Conservation (phyloP, 2,888 invertebrate species). For the Plagodis dolabraria region DNA sequence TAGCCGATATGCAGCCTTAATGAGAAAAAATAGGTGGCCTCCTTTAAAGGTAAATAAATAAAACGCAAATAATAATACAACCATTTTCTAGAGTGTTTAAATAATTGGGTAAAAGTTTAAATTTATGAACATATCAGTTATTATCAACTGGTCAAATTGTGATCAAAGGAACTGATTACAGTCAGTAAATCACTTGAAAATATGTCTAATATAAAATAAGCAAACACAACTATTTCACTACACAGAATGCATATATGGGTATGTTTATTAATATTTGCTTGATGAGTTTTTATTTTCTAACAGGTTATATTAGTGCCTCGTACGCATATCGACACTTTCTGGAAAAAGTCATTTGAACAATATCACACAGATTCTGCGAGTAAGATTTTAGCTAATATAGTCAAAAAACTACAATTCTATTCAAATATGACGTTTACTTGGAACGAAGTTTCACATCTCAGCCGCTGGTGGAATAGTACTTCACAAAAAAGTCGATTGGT, state of each 20-base stretch:
- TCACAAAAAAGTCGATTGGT: constrained; percentile 64
- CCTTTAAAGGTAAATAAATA: constrained; percentile 58
- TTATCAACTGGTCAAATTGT: no score
- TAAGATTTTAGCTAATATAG: constrained; percentile 65
- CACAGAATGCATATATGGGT: no score
- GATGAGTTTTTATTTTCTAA: not conserved
- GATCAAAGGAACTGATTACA: no score
- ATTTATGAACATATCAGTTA: no score
- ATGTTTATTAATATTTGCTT: no score
- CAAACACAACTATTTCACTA: no score
- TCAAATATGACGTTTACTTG: constrained; percentile 69
- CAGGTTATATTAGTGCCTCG: constrained; percentile 73
- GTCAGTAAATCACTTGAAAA: no score
- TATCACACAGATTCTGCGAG: constrained; percentile 63
- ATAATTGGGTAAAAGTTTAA: no score
- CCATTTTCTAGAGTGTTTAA: no score
- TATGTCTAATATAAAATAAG: no score
- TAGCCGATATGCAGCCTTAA: constrained; percentile 69
- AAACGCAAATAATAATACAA: no score
- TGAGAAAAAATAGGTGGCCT: constrained; percentile 74
- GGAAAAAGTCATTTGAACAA: constrained; percentile 65
- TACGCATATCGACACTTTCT: constrained; percentile 66
- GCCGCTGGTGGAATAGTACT: constrained; percentile 70
- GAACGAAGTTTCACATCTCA: constrained; percentile 76
- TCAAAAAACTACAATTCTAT: constrained; percentile 75